Evolutionary conservation across 2,888 invertebrate species (phyloP).

Genomic region (Onthophagus sagittarius): DNA sequence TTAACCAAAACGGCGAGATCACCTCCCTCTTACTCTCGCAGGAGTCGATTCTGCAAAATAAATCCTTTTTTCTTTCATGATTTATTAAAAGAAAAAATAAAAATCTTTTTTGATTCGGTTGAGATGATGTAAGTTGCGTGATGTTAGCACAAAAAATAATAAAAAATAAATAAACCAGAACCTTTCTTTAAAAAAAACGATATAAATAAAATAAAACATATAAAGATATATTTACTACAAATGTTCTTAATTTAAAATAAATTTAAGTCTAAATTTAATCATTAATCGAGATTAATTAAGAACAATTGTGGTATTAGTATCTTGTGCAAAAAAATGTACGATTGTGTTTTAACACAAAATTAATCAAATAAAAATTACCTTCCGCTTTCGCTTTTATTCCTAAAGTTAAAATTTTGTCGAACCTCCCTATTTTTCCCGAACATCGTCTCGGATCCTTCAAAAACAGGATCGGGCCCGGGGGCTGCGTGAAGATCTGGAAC

Average conservation of each 20-base stretch:
- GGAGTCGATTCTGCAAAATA: slow-evolving; percentile 17
- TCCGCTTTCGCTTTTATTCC: slow-evolving; percentile 54
- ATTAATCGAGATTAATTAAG: no score
- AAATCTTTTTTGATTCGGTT: no score
- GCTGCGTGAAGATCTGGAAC: slow-evolving; percentile 59
- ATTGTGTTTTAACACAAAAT: not conserved
- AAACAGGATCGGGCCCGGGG: slow-evolving; percentile 48
- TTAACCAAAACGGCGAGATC: slow-evolving; percentile 15
- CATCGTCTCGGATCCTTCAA: slow-evolving; percentile 51
- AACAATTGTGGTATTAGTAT: not conserved
- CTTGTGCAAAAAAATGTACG: not conserved
- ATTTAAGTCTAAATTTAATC: no score
- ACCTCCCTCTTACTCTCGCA: slow-evolving; percentile 17
- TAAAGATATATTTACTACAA: no score
- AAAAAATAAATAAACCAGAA: no score
- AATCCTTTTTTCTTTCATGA: not conserved
- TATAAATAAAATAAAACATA: no score
- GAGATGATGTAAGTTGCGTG: not conserved
- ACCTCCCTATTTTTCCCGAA: slow-evolving; percentile 55
- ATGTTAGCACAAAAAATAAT: not conserved
- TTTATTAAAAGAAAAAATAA: not conserved
- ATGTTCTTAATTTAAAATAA: no score
- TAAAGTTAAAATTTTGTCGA: slow-evolving; percentile 49
- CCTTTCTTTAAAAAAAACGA: no score
- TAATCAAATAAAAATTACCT: slow-evolving; percentile 48